These are phyloP conservation scores for Daboia siamensis DNA, from an alignment of 2,113 vertebrate genomes.

Conservation along the genomic window DNA sequence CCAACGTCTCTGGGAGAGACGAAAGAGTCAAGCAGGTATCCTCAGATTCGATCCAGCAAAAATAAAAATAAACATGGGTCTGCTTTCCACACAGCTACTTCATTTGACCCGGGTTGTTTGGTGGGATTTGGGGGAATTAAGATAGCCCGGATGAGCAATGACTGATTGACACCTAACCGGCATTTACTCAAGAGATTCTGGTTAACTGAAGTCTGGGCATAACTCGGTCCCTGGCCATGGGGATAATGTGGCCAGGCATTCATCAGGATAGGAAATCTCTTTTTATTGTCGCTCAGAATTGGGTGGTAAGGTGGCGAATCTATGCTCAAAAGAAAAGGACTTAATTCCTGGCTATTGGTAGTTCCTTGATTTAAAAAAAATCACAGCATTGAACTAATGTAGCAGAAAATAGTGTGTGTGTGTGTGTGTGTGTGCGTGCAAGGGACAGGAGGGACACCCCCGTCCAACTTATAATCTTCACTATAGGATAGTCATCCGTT, in stretches of 20 bases:
- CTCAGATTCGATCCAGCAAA: neutral
- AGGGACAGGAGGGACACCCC: neutral
- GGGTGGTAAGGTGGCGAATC: no score
- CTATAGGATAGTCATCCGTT: neutral
- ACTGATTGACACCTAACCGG: fast-evolving
- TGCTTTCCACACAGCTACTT: neutral
- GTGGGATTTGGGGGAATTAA: neutral
- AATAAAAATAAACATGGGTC: neutral
- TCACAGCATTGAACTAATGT: neutral
- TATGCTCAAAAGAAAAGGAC: neutral
- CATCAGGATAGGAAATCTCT: neutral
- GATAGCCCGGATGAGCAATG: neutral
- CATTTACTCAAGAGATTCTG: neutral
- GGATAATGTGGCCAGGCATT: neutral
- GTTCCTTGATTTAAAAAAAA: neutral
- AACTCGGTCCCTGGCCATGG: neutral
- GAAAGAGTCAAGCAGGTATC: no score
- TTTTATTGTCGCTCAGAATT: no score
- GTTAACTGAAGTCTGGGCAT: neutral
- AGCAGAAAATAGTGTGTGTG: neutral
- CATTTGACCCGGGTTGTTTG: neutral
- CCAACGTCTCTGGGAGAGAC: no score
- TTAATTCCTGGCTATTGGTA: neutral
- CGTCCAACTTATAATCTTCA: neutral
- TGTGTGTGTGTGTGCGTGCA: neutral